Conservation (phyloP, 2,797 vertebrate genomes). For the Meriones psammophilus region DNA sequence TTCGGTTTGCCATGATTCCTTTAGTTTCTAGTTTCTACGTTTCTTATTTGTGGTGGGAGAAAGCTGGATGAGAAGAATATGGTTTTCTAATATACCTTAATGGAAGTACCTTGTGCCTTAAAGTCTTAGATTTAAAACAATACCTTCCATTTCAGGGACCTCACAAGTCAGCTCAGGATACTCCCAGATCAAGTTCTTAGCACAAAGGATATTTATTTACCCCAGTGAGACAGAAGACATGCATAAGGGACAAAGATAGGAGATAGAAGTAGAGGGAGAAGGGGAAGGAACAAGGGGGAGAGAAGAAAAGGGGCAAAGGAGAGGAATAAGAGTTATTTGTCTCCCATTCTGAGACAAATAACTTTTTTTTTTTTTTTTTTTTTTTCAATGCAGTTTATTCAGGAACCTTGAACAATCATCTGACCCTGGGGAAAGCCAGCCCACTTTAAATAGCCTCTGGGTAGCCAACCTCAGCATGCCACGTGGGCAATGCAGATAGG, state of each 20-base stretch:
- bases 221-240: fast-evolving
- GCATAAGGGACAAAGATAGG: background rate
- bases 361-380: too few relatives aligned
- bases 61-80: background rate
- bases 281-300: background rate
- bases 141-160: background rate
- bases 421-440: too few relatives aligned
- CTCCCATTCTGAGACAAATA: too few relatives aligned
- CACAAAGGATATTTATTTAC: background rate
- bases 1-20: fast-evolving
- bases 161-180: background rate
- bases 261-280: background rate
- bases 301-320: background rate
- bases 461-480: too few relatives aligned
- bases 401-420: too few relatives aligned
- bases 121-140: background rate
- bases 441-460: too few relatives aligned
- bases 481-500: too few relatives aligned
- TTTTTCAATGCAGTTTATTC: too few relatives aligned
- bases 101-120: fast-evolving
- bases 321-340: background rate
- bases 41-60: fast-evolving
- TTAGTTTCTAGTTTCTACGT: fast-evolving
- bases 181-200: background rate
- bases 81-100: background rate